These are phyloP conservation scores for Erpetoichthys calabaricus DNA, from an alignment of 2,797 vertebrate genomes.

Conservation along the genomic window DNA sequence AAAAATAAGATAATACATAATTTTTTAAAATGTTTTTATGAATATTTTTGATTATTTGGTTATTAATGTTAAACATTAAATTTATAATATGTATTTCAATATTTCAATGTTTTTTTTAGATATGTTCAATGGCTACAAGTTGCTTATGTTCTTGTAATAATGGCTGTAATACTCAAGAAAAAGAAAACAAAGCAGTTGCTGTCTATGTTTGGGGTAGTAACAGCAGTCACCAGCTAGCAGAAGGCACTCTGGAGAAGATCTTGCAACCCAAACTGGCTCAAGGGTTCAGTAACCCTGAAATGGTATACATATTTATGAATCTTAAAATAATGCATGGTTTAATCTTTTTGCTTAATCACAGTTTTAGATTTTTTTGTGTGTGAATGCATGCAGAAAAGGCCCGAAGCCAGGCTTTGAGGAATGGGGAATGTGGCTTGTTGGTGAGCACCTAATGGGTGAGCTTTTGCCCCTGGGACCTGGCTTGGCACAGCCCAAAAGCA, in stretches of 20 bases:
- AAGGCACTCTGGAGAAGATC: constrained; percentile 68
- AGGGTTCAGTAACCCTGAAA: constrained; percentile 64
- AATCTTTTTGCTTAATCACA: too few species aligned
- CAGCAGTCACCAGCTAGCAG: constrained; percentile 70
- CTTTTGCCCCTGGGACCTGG: too few species aligned
- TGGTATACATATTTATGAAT: constrained; percentile 34
- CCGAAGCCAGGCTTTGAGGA: neutral
- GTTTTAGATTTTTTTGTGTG: too few species aligned
- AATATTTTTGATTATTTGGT: too few species aligned
- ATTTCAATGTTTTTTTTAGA: constrained; percentile 34
- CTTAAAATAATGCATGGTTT: neutral
- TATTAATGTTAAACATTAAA: too few species aligned
- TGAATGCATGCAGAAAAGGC: too few species aligned
- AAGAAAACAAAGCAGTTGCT: constrained; percentile 44
- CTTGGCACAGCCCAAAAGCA: too few species aligned
- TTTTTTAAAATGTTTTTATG: too few species aligned
- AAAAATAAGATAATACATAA: too few species aligned
- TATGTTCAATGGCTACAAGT: constrained; percentile 58
- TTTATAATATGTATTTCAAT: too few species aligned
- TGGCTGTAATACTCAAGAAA: constrained; percentile 33
- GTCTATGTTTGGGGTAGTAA: constrained; percentile 72
- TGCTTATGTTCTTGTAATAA: constrained; percentile 58
- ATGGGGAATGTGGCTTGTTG: too few species aligned
- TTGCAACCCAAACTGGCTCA: constrained; percentile 62
- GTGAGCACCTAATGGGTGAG: too few species aligned